A percentile compares a stretch with the other conserved stretches of the same genome.
Evolutionary conservation across 2,113 vertebrate genomes (phyloP).

Genomic region (Progne subis): DNA sequence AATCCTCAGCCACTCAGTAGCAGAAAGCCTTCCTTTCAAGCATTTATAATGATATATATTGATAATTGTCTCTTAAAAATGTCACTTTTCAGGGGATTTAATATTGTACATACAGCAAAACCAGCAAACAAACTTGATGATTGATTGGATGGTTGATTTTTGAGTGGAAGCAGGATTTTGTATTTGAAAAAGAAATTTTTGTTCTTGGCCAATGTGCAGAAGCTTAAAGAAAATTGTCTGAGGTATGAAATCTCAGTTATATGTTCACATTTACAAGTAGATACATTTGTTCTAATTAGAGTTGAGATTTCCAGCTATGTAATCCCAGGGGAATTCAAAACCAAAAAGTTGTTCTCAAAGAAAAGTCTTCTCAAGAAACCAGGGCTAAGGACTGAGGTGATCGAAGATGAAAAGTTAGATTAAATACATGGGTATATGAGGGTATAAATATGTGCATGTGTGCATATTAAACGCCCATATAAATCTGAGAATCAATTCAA

Average conservation of each 20-base stretch:
- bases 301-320: neutral
- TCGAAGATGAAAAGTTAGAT: conserved; percentile 14
- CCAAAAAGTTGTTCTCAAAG: neutral
- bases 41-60: neutral
- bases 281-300: conserved; percentile 10
- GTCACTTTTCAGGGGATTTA: neutral
- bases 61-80: neutral
- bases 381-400: neutral
- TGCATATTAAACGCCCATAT: neutral
- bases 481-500: neutral
- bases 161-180: neutral
- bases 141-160: neutral
- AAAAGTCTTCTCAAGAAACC: neutral
- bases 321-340: neutral
- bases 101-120: neutral
- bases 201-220: neutral
- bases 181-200: neutral
- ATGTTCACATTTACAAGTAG: neutral
- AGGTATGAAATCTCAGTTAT: neutral
- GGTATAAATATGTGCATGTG: neutral
- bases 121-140: neutral
- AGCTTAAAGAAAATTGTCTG: conserved; percentile 15
- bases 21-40: neutral
- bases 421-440: neutral
- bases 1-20: neutral